Percentiles rank a stretch among this genome's conserved stretches.
These are phyloP conservation scores for Hippopotamus amphibius DNA, from an alignment of 2,113 vertebrate species.

Conservation along the genomic window DNA sequence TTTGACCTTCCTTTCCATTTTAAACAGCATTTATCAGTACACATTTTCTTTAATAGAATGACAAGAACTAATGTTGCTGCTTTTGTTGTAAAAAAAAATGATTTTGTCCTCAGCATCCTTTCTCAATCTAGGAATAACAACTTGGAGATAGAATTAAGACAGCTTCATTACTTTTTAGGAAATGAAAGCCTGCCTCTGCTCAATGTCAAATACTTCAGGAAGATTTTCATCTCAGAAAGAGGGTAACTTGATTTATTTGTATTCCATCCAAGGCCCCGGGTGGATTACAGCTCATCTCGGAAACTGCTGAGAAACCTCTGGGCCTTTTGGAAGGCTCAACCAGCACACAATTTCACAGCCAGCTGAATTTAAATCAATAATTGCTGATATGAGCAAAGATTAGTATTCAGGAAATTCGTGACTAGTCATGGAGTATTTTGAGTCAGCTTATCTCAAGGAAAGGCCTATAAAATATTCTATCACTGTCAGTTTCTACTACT, in stretches of 20 bases:
- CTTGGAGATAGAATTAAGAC: conserved; percentile 44
- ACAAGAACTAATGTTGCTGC: not conserved
- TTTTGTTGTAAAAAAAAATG: not conserved
- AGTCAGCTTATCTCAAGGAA: conserved; percentile 51
- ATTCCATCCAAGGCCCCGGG: conserved; percentile 68
- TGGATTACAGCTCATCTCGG: conserved; percentile 60
- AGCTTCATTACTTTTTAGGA: conserved; percentile 58
- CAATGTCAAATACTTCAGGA: conserved; percentile 67
- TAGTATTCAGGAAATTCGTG: conserved; percentile 65
- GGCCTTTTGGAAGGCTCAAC: conserved; percentile 63
- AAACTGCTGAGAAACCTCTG: conserved; percentile 75
- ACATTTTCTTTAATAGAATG: not conserved
- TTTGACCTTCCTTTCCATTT: not conserved
- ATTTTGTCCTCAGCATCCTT: not conserved
- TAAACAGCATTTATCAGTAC: not conserved
- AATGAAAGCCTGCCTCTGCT: conserved; percentile 58
- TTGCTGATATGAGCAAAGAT: conserved; percentile 69
- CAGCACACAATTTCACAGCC: conserved; percentile 76
- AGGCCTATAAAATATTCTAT: conserved; percentile 61
- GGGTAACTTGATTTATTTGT: conserved; percentile 63
- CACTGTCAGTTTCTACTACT: conserved; percentile 5
- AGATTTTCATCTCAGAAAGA: conserved; percentile 65
- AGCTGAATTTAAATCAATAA: conserved; percentile 76
- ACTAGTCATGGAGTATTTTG: conserved; percentile 58
- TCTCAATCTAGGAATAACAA: conserved; percentile 13